Evolutionary conservation across 2,888 invertebrate species (phyloP), one percentile per base, ranked within the genome.

Genomic region (Leucozona laternaria): DNA sequence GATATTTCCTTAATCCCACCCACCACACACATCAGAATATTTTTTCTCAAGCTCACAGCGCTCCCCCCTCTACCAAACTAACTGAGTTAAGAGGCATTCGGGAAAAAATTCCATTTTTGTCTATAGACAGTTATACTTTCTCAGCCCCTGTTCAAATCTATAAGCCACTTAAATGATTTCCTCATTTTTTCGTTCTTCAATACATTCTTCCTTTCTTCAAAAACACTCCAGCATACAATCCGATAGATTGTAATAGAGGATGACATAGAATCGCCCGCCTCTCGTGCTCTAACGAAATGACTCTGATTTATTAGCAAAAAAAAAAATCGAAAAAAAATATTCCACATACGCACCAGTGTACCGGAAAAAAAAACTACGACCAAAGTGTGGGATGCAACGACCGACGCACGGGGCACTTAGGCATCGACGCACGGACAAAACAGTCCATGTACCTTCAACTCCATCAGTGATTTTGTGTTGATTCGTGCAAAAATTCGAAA

Each of bases 131-230:
- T 37, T 34, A 53, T 6, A 45, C 20, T 57, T 57, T 40, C 43
- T 70, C 22, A 58, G 62, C 20, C 15, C 25, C 28, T 17, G 2
- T 8, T 7, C 48, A 58, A 57, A 72, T 17, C n/a, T 28, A 15
- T 79, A 86, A 86, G 82, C 86, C 86, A 86, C 86, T 86, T 82
- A 86, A 78, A 82, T 86, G 78, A 86, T 86, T 86, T 86, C 70
- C 82, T 79, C 82, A 82, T 82, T 86, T 82, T 73, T 70, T 55
- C n/a, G 28, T 75, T 75, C 62, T 86, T 75, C 82, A 66, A 71
- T 71, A 76, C 28, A 37, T 60, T 31, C 28, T 70, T 62, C 43
- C 60, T 64, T 72, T 70, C 73, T 75, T 75, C 37, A 40, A n/a
- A 53, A 31, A 45, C 40, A 77, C 76, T 40, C 62, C 64, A 45